Base-by-base conservation (phyloP, 2,888 invertebrate genomes). In the Chrysina gloriosa region DNA sequence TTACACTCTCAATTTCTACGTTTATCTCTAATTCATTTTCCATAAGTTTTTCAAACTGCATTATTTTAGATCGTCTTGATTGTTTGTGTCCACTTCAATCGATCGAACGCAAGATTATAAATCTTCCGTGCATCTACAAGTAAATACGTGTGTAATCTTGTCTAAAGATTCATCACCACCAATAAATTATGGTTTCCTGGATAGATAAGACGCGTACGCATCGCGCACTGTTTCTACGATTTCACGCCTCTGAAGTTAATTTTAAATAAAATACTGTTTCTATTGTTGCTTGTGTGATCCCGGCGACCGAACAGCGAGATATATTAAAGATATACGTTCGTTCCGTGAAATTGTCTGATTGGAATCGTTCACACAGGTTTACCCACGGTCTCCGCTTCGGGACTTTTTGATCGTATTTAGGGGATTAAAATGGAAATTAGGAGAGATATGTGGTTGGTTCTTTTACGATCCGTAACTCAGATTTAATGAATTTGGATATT, bases 251-350 rank as follows among this genome's bases (percentile, higher is more conserved):
- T 23, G n/a, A 25, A 3, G 48, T 48, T 25, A 25, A 25, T 48
- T 48, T 48, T 48, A 25, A 48, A 48, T 48, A 48, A 48, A 25
- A 25, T 48, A 25, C 23, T 11, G 47, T 9, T 48, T 9, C 47
- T 48, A 21, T 48, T 48, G 23, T 21, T 48, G 47, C 11, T 23
- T 23, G 25, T 25, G 25, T n/a, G 47, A 25, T 11, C 23, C 3
- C 23, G 23, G 23, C 47, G 47, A 47, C 11, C 9, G 25, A 4
- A 25, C n/a, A 48, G 36, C 36, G 11, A 11, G 48, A 25, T 25
- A 25, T 25, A 25, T 48, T 48, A 25, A 48, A 48, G 48, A 48
- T 48, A 48, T 23, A 39, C 16, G 39, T 4, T 25, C 25, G 11
- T 23, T 11, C 48, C 25, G 48, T 48, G 48, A 48, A 48, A 48